phyloP scores from a whole-genome alignment of 2,888 invertebrate genomes.

The Hypomecis punctinalis region DNA sequence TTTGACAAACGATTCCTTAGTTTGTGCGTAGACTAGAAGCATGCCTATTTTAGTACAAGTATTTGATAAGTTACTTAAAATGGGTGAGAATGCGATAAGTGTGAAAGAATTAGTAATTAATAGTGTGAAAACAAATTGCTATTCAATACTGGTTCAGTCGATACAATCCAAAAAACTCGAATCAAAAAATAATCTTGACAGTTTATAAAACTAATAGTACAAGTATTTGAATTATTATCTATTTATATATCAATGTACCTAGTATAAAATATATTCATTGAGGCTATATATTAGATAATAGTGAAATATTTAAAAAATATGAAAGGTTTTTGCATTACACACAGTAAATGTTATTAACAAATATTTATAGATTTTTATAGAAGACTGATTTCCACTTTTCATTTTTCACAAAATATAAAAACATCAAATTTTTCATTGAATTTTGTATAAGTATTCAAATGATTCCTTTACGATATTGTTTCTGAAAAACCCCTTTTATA shows the following conservation, averaged over 20 bases:
- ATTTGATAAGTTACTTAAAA: constrained; percentile 72
- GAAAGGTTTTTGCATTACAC: constrained; percentile 33
- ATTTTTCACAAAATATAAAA: constrained; percentile 11
- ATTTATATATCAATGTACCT: neutral
- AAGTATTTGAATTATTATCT: constrained; percentile 2
- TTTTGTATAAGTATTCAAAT: too few species aligned
- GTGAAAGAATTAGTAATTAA: constrained; percentile 49
- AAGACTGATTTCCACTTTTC: constrained; percentile 39
- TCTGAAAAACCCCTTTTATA: too few species aligned
- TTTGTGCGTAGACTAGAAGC: constrained; percentile 73
- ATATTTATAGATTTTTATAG: constrained; percentile 3
- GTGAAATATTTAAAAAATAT: constrained; percentile 28
- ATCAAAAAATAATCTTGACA: constrained; percentile 24
- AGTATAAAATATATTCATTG: constrained; percentile 14
- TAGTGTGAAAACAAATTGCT: constrained; percentile 8
- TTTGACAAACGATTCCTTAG: constrained; percentile 66
- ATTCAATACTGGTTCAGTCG: constrained; percentile 5
- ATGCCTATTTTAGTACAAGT: constrained; percentile 84
- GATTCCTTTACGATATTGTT: too few species aligned
- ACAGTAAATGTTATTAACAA: constrained; percentile 9
- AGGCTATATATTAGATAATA: constrained; percentile 29
- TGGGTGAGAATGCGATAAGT: constrained; percentile 71
- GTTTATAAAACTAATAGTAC: constrained; percentile 6
- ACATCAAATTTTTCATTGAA: neutral
- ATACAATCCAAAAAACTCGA: constrained; percentile 18